Conservation (phyloP, 2,113 vertebrate genomes). For the Parotia lawesii region DNA sequence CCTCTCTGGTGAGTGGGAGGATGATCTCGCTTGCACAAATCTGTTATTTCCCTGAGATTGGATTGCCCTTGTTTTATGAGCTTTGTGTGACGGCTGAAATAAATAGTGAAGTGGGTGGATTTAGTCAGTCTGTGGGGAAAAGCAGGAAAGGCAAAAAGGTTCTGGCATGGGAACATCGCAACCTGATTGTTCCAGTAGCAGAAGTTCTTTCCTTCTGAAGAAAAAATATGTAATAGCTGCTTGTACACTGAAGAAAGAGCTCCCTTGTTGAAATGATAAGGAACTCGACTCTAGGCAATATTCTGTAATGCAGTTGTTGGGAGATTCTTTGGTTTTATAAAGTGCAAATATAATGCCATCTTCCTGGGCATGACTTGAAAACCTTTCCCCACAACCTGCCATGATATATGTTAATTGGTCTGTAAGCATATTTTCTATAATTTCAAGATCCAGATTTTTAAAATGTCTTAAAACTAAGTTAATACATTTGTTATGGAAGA, state of each 20-base stretch:
- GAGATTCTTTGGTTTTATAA: neutral
- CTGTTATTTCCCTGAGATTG: conserved; percentile 2
- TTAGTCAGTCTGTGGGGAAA: neutral
- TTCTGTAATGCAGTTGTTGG: neutral
- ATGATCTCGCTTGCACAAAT: neutral
- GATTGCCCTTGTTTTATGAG: conserved; percentile 44
- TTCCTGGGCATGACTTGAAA: neutral
- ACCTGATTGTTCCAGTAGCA: conserved; percentile 37
- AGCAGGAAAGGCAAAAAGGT: conserved; percentile 17
- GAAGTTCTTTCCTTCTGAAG: neutral
- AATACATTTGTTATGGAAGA: neutral
- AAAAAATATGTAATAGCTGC: neutral
- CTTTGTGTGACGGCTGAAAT: conserved; percentile 42
- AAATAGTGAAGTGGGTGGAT: conserved; percentile 25
- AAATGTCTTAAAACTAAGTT: neutral
- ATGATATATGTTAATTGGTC: neutral
- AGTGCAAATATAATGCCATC: neutral
- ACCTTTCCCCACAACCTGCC: neutral
- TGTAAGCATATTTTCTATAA: neutral
- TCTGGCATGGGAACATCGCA: conserved; percentile 18
- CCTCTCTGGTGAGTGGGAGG: conserved; percentile 3
- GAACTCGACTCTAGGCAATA: neutral
- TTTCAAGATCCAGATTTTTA: neutral
- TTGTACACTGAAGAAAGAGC: neutral
- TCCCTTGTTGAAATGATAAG: neutral